A percentile compares a stretch with the other conserved stretches of the same genome.
These are phyloP conservation scores for Oxystoma pomonae DNA, from an alignment of 2,888 invertebrate species.

Conservation along the genomic window DNA sequence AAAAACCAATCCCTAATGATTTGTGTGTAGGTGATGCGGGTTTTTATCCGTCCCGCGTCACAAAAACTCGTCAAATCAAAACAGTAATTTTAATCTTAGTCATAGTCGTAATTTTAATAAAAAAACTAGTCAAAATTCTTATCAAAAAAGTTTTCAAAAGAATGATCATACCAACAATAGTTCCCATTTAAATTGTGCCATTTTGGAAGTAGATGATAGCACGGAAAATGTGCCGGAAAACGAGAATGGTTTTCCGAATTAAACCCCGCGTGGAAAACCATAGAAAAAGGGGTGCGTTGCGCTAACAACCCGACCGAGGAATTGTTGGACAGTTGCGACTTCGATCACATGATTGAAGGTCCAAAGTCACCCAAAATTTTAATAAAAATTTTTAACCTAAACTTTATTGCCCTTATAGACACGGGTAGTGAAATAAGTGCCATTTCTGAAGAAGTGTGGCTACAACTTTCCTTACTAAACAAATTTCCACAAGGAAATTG, in stretches of 20 bases:
- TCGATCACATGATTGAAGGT: constrained; percentile 6
- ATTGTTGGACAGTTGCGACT: constrained; percentile 9
- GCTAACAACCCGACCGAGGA: constrained; percentile 6
- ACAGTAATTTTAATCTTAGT: too few species aligned
- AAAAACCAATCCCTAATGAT: not conserved
- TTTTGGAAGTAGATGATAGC: not conserved
- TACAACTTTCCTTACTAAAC: constrained; percentile 4
- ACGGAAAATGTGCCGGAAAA: not conserved
- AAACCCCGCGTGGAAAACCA: not conserved
- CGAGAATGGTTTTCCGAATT: constrained; percentile 6
- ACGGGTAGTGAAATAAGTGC: constrained; percentile 11
- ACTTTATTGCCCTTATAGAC: constrained; percentile 6
- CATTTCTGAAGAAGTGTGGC: constrained; percentile 8
- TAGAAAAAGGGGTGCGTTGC: not conserved
- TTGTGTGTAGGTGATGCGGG: not conserved
- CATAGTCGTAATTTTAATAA: too few species aligned
- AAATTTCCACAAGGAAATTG: constrained; percentile 7
- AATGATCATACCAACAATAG: not conserved
- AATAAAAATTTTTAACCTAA: constrained; percentile 5
- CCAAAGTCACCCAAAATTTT: constrained; percentile 4
- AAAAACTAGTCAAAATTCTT: too few species aligned
- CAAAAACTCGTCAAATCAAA: too few species aligned
- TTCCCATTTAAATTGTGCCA: not conserved
- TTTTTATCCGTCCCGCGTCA: not conserved
- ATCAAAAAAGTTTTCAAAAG: not conserved